phyloP scores from a whole-genome alignment of 2,113 vertebrate genomes.

The Ceyx cyanopectus region DNA sequence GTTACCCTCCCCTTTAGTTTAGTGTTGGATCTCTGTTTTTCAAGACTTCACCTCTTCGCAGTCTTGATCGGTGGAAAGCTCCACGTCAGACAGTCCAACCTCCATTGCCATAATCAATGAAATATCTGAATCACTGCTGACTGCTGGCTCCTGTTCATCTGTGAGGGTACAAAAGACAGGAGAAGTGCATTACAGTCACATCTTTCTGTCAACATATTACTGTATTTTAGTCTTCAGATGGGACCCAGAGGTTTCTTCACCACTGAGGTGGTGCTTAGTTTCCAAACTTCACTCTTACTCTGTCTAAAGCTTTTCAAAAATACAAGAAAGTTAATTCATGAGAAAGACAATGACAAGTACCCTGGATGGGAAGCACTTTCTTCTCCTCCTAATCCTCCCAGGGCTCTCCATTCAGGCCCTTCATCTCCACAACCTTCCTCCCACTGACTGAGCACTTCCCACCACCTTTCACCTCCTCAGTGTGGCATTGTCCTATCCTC shows the following conservation, averaged over 20 bases:
- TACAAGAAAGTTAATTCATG: background rate
- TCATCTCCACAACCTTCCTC: background rate
- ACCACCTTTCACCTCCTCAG: background rate
- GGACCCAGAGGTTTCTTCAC: background rate
- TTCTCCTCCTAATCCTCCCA: background rate
- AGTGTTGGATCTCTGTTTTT: constrained; percentile 42
- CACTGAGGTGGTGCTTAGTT: background rate
- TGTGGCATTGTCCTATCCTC: background rate
- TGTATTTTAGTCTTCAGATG: background rate
- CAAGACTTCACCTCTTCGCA: constrained; percentile 89
- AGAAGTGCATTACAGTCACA: background rate
- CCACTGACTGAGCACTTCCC: background rate
- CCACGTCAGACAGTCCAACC: constrained; percentile 86
- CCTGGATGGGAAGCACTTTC: background rate
- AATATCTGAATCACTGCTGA: constrained; percentile 92
- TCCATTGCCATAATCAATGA: constrained; percentile 89
- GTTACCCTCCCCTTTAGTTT: constrained; percentile 42
- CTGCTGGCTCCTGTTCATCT: constrained; percentile 90
- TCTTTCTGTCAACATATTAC: background rate
- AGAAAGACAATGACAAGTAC: background rate
- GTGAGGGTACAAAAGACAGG: constrained; percentile 41
- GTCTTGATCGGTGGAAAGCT: constrained; percentile 88
- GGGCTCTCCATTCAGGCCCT: background rate
- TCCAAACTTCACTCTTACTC: background rate
- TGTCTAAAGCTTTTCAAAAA: background rate